Conservation (phyloP, 2,113 vertebrate species). For the Hystrix cristata region DNA sequence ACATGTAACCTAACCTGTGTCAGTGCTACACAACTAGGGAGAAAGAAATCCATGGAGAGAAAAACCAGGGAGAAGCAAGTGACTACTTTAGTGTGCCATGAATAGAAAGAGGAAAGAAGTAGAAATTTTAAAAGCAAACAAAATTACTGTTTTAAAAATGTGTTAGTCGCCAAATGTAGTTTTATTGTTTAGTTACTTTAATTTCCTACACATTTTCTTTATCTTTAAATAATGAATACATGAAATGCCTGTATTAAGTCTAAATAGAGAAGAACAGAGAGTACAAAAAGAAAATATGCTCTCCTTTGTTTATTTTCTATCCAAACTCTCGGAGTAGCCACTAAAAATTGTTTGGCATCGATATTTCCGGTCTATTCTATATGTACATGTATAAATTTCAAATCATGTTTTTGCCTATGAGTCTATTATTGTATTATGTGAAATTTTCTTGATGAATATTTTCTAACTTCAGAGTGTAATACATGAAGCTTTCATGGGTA, state of each 20-base stretch:
- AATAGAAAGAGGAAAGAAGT: neutral
- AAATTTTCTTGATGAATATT: neutral
- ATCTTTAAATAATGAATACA: constrained; percentile 32
- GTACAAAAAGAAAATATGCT: neutral
- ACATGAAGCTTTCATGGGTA: neutral
- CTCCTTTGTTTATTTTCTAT: neutral
- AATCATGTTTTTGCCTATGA: neutral
- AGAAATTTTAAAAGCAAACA: neutral
- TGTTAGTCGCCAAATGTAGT: neutral
- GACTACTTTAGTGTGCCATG: neutral
- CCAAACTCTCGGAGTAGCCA: neutral
- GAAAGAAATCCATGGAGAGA: neutral
- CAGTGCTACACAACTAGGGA: neutral
- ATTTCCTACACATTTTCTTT: neutral
- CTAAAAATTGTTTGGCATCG: neutral
- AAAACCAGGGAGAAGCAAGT: constrained; percentile 43
- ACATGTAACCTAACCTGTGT: constrained; percentile 13
- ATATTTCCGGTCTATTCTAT: neutral
- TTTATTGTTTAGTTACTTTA: neutral
- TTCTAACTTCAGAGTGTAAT: neutral
- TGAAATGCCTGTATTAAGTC: neutral
- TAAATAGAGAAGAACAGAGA: neutral
- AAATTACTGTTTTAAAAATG: neutral
- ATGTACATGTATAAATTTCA: neutral
- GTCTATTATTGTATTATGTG: neutral